phyloP scores from a whole-genome alignment of 2,888 invertebrate genomes.

The Yponomeuta evonymella region DNA sequence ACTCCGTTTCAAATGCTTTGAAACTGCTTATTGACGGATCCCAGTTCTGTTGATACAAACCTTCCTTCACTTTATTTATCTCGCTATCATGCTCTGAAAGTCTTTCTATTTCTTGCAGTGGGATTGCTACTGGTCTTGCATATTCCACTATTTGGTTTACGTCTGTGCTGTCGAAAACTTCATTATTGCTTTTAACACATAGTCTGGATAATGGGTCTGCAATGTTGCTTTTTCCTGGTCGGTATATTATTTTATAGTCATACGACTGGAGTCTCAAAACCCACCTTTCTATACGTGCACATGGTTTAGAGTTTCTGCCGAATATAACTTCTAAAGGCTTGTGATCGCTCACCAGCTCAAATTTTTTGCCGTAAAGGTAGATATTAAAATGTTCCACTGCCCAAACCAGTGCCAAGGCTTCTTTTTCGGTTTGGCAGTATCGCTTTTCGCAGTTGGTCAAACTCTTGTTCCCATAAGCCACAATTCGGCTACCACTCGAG shows the following conservation, averaged over 20 bases:
- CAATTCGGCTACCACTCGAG: conserved; percentile 25
- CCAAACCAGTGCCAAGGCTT: conserved; percentile 31
- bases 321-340: conserved; percentile 34
- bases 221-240: conserved; percentile 26
- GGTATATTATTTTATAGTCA: conserved; percentile 26
- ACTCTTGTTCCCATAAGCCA: conserved; percentile 29
- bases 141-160: conserved; percentile 8
- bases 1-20: conserved; percentile 29
- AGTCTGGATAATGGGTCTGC: conserved; percentile 30
- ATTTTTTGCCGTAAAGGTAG: conserved; percentile 29
- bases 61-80: conserved; percentile 6
- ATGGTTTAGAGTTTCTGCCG: conserved; percentile 27
- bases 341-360: conserved; percentile 29
- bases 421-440: conserved; percentile 32
- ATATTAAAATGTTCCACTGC: conserved; percentile 30
- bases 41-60: conserved; percentile 17
- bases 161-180: background rate
- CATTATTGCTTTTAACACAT: background rate
- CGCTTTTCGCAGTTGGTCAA: conserved; percentile 28
- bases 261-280: conserved; percentile 27
- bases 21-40: conserved; percentile 16
- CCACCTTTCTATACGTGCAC: conserved; percentile 31
- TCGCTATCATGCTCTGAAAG: conserved; percentile 6
- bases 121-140: conserved; percentile 10
- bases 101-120: conserved; percentile 3